Conservation (phyloP, 2,797 vertebrate species). For the Buphagus erythrorhynchus region DNA sequence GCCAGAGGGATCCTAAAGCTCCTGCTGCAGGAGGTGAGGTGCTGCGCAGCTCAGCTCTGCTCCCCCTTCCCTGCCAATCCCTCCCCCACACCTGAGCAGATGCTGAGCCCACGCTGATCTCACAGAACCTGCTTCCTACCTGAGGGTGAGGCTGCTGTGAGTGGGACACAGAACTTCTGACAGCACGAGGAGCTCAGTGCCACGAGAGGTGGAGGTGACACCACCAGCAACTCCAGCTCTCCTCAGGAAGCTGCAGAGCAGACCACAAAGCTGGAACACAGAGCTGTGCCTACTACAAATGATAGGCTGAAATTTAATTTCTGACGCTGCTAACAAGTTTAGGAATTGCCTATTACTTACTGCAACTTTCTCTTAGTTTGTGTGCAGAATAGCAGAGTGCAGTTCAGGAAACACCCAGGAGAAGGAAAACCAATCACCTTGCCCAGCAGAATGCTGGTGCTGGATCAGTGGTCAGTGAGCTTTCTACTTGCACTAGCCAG, state of each 20-base stretch:
- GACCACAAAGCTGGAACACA: background rate
- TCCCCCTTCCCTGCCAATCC: background rate
- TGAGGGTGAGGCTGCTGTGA: rapidly evolving
- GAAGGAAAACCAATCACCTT: background rate
- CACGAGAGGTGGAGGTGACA: background rate
- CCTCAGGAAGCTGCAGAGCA: background rate
- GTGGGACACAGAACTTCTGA: background rate
- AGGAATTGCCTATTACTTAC: conserved; percentile 22
- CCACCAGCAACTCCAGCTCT: background rate
- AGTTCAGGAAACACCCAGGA: background rate
- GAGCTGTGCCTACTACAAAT: background rate
- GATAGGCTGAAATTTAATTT: background rate
- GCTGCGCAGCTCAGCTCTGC: background rate
- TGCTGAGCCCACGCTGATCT: background rate
- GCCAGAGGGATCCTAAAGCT: rapidly evolving
- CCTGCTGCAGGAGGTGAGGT: background rate
- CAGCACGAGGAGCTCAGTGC: background rate
- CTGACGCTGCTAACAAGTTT: background rate
- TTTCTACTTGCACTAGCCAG: background rate
- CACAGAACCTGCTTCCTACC: background rate
- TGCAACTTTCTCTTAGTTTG: background rate
- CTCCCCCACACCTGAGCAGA: background rate
- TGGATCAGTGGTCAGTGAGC: background rate
- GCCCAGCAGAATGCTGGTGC: background rate
- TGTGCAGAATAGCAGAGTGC: background rate